These are phyloP conservation scores for Podarcis siculus DNA, from an alignment of 2,797 vertebrate species.

Conservation along the genomic window DNA sequence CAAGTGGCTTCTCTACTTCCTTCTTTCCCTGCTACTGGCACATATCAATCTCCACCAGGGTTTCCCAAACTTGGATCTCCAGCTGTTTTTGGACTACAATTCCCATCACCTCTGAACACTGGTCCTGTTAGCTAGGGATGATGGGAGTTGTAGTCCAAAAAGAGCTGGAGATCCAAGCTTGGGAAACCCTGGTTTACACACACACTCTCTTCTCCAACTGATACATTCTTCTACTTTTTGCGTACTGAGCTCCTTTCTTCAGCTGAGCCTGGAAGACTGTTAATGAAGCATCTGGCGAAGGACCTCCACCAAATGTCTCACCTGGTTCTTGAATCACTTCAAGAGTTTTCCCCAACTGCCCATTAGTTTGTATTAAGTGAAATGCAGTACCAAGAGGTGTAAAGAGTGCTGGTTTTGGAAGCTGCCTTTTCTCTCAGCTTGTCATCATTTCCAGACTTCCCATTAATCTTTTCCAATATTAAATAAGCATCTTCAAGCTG, in stretches of 20 bases:
- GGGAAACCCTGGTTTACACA: too few relatives aligned
- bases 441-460: not conserved
- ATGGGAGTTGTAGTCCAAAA: too few relatives aligned
- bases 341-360: conserved; percentile 10
- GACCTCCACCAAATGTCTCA: not conserved
- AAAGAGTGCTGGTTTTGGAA: not conserved
- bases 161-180: too few relatives aligned
- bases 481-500: conserved; percentile 5
- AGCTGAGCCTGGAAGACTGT: not conserved
- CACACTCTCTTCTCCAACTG: not conserved
- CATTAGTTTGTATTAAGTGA: not conserved
- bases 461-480: conserved; percentile 4
- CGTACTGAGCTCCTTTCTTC: not conserved
- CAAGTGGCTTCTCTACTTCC: not conserved
- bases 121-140: too few relatives aligned
- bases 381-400: not conserved
- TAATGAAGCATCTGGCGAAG: not conserved
- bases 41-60: not conserved
- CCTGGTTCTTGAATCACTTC: not conserved
- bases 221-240: not conserved
- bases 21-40: not conserved
- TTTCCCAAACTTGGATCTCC: too few relatives aligned
- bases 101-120: too few relatives aligned
- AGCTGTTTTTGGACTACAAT: too few relatives aligned
- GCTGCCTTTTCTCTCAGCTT: not conserved